Conservation (phyloP, 2,113 vertebrate genomes). For the Sinocyclocheilus anshuiensis region DNA sequence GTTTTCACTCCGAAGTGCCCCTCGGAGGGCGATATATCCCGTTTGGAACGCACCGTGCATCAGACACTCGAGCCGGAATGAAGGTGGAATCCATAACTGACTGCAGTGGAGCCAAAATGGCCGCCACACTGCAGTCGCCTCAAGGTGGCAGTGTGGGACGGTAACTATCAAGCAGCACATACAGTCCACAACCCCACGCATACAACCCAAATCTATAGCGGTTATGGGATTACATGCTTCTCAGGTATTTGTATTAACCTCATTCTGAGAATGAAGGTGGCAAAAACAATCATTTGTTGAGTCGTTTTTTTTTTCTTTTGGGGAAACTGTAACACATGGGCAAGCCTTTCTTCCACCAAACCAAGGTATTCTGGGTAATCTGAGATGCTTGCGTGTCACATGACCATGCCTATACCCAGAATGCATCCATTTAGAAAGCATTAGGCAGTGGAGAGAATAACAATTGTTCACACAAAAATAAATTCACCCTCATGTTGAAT, state of each 20-base stretch:
- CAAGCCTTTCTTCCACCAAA: neutral
- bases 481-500: neutral
- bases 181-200: neutral
- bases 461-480: neutral
- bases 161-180: neutral
- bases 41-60: neutral
- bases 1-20: no score
- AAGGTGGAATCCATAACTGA: slow-evolving; percentile 25
- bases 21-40: no score
- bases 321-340: neutral
- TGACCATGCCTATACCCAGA: slow-evolving; percentile 9
- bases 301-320: neutral
- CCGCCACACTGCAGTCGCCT: slow-evolving; percentile 1
- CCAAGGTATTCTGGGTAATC: slow-evolving; percentile 5
- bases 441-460: neutral
- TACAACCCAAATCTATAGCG: neutral
- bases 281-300: slow-evolving; percentile 42
- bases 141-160: slow-evolving; percentile 26
- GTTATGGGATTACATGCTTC: neutral
- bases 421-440: neutral
- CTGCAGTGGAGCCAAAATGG: slow-evolving; percentile 41
- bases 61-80: neutral
- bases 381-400: neutral
- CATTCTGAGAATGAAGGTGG: slow-evolving; percentile 30
- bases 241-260: neutral